These are phyloP conservation scores for Apteryx mantelli DNA, from an alignment of 2,113 vertebrate species.

Conservation along the genomic window DNA sequence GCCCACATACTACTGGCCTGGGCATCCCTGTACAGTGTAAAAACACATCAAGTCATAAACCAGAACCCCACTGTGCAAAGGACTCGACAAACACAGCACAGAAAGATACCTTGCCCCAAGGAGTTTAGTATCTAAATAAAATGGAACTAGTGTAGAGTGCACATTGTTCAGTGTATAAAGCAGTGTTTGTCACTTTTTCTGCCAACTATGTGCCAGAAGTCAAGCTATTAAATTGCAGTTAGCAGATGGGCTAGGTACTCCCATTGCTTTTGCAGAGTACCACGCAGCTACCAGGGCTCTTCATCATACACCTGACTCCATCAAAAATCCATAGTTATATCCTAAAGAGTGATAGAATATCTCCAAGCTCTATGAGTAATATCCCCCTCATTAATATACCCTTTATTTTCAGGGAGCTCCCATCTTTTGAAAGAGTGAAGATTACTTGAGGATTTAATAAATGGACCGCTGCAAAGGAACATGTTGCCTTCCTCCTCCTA, in stretches of 20 bases:
- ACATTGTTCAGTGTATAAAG: conserved; percentile 41
- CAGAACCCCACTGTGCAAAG: neutral
- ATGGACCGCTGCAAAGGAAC: conserved; percentile 67
- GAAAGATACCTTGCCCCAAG: conserved; percentile 56
- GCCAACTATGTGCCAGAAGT: conserved; percentile 51
- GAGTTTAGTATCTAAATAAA: conserved; percentile 65
- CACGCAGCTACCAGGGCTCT: neutral
- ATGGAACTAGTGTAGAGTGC: conserved; percentile 48
- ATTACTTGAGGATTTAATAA: conserved; percentile 70
- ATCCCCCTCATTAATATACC: conserved; percentile 43
- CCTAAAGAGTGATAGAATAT: neutral
- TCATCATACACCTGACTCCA: conserved; percentile 28
- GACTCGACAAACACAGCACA: neutral
- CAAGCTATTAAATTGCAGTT: conserved; percentile 45
- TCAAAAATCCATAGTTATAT: conserved; percentile 23
- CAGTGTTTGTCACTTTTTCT: conserved; percentile 33
- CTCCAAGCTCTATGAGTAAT: conserved; percentile 27
- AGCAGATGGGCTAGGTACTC: conserved; percentile 51
- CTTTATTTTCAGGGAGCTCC: conserved; percentile 52
- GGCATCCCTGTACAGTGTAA: neutral
- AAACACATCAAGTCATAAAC: neutral
- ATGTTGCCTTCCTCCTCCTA: conserved; percentile 57
- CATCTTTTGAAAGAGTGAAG: conserved; percentile 38
- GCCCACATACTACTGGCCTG: neutral
- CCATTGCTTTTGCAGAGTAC: neutral